Evolutionary conservation across 2,888 invertebrate species (phyloP).

Genomic region (Amphipyra tragopoginis): DNA sequence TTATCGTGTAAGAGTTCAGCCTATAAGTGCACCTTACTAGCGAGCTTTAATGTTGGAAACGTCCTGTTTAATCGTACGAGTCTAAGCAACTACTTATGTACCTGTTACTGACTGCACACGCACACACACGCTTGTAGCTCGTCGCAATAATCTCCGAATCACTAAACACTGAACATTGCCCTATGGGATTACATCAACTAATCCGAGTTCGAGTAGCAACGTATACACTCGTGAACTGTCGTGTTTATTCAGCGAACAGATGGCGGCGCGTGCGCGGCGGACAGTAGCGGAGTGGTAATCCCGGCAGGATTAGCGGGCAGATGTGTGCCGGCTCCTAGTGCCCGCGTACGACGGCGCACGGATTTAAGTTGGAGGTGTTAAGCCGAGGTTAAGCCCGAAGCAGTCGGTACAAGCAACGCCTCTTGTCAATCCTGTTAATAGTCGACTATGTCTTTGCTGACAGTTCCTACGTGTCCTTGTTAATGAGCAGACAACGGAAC

Average conservation of each 20-base stretch:
- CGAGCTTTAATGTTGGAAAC: no score
- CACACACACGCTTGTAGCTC: not conserved
- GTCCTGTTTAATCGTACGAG: no score
- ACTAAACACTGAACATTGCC: slow-evolving; percentile 14
- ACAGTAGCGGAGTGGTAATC: slow-evolving; percentile 13
- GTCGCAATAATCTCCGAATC: not conserved
- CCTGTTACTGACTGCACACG: not conserved
- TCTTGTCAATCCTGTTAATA: slow-evolving; percentile 5
- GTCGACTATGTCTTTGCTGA: slow-evolving; percentile 8
- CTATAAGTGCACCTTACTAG: no score
- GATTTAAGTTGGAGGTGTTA: slow-evolving; percentile 46
- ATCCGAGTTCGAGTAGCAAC: slow-evolving; percentile 46
- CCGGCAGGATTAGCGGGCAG: slow-evolving; percentile 39
- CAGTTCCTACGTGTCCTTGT: slow-evolving; percentile 21
- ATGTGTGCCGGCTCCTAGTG: slow-evolving; percentile 7
- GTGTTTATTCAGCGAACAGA: slow-evolving; percentile 44
- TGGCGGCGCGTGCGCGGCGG: slow-evolving; percentile 20
- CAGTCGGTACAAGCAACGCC: not conserved
- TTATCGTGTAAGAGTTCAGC: no score
- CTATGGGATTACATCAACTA: slow-evolving; percentile 47
- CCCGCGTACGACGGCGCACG: not conserved
- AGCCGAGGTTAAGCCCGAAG: slow-evolving; percentile 41
- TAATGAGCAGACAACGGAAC: slow-evolving; percentile 4
- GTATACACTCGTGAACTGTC: slow-evolving; percentile 49
- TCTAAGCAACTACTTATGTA: not conserved